Evolutionary conservation across 1,140 invertebrate species (phyloP), one percentile per base, ranked within the genome.

Genomic region (Drosophila pachea): DNA sequence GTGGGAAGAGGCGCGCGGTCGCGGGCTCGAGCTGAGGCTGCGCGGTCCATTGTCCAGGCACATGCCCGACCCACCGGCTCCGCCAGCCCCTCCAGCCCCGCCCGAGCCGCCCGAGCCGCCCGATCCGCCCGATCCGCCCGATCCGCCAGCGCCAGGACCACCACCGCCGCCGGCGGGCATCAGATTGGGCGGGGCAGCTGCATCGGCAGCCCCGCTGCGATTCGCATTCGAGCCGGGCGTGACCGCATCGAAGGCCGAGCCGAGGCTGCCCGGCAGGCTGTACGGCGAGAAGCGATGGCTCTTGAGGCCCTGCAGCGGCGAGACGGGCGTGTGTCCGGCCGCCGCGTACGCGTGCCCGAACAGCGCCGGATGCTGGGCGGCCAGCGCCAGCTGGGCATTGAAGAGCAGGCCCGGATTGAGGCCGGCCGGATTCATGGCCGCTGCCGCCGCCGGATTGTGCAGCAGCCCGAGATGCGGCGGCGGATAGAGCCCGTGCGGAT

Each of bases 201-300:
- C 68, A 6, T 74, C 79, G 6, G 59, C 68, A n/a, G 74, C 68
- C 5, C 73, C 69, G 32, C 76, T 75, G 14, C 84, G 78, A 72
- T 87, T 87, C n/a, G 82, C 76, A 83, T 89, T 89, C 12, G 91
- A 91, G 36, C 92, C 92, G 2, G 95, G 95, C 2, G 95, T 95
- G 3, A 96, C 95, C 7, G 95, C 95, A 90, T 96, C 95, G 89
- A 96, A 96, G 8, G 95, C 95, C 11, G 94, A 95, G 2, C 94
- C 94, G 12, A 93, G 91, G 32, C 89, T 89, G 22, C 92, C 91
- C 0, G 95, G 95, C 67, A 97, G 83, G 12, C 94, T 94, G 90
- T 97, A 97, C 35, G 96, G 96, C 33, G 95, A 93, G 88, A 96
- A 97, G 79, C 96, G 88, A 67, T 89, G 88, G 38, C 81, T 82